These are phyloP conservation scores for Metopolophium dirhodum DNA, from an alignment of 1,140 invertebrate genomes.

Conservation along the genomic window DNA sequence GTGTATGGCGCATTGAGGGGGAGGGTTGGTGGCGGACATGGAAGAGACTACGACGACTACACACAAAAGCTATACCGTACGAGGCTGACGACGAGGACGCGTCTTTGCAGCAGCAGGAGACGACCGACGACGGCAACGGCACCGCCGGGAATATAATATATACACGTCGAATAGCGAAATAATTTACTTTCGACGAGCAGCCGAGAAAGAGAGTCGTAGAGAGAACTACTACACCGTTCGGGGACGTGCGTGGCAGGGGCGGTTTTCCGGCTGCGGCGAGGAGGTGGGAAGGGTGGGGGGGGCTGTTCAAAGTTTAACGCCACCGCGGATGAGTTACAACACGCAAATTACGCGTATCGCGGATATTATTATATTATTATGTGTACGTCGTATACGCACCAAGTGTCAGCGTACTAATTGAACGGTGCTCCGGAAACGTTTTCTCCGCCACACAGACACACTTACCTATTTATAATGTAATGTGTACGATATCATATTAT, in stretches of 20 bases:
- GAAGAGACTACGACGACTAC: background rate
- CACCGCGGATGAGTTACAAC: background rate
- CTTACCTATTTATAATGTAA: background rate
- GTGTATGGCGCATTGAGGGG: background rate
- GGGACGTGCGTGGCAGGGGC: background rate
- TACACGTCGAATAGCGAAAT: conserved; percentile 37
- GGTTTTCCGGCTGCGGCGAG: too few relatives aligned
- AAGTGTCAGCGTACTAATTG: conserved; percentile 26
- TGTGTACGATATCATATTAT: background rate
- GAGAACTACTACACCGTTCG: background rate
- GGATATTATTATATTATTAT: background rate
- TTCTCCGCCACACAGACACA: background rate
- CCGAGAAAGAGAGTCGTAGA: background rate
- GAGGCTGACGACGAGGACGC: too few relatives aligned
- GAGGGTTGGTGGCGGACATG: too few relatives aligned
- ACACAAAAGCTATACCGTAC: too few relatives aligned
- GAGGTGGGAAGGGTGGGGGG: too few relatives aligned
- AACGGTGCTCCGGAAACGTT: background rate
- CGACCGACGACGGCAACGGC: conserved; percentile 12
- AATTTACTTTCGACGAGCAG: conserved; percentile 43
- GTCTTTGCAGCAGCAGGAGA: background rate
- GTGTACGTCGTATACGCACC: background rate
- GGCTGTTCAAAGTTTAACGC: conserved; percentile 20
- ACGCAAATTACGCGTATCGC: background rate
- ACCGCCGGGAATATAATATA: conserved; percentile 36